phyloP scores from a whole-genome alignment of 2,888 invertebrate genomes.

The Drosophila mulleri region DNA sequence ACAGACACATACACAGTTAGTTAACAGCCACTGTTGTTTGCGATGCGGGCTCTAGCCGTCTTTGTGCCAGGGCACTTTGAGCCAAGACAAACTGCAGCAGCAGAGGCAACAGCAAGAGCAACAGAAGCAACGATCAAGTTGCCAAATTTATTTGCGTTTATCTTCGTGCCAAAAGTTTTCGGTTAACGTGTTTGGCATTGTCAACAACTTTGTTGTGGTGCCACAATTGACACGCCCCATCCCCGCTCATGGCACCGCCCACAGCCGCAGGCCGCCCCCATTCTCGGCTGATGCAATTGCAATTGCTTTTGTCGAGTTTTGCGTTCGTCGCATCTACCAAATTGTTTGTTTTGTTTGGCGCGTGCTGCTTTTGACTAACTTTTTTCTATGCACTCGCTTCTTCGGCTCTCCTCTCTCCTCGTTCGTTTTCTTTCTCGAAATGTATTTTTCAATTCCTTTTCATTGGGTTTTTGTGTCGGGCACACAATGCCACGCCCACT shows the following conservation, averaged over 20 bases:
- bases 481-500: constrained; percentile 41
- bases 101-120: constrained; percentile 5
- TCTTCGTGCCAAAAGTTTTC: constrained; percentile 75
- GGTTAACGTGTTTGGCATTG: constrained; percentile 78
- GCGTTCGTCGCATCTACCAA: constrained; percentile 59
- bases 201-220: constrained; percentile 78
- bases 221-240: constrained; percentile 48
- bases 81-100: constrained; percentile 39
- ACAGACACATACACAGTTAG: neutral
- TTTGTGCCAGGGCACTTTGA: constrained; percentile 44
- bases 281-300: constrained; percentile 58
- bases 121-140: constrained; percentile 60
- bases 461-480: constrained; percentile 42
- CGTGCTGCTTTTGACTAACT: constrained; percentile 57
- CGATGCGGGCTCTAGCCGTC: constrained; percentile 43
- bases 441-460: constrained; percentile 27
- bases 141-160: constrained; percentile 77
- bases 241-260: neutral
- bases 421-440: constrained; percentile 4
- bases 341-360: constrained; percentile 74
- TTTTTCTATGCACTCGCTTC: constrained; percentile 23
- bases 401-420: constrained; percentile 3
- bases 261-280: neutral
- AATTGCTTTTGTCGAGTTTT: constrained; percentile 74
- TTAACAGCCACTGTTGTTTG: constrained; percentile 40